Percentiles rank a stretch among this genome's conserved stretches.
Evolutionary conservation across 2,888 invertebrate species (phyloP).

Genomic region (Lamproptera curius): DNA sequence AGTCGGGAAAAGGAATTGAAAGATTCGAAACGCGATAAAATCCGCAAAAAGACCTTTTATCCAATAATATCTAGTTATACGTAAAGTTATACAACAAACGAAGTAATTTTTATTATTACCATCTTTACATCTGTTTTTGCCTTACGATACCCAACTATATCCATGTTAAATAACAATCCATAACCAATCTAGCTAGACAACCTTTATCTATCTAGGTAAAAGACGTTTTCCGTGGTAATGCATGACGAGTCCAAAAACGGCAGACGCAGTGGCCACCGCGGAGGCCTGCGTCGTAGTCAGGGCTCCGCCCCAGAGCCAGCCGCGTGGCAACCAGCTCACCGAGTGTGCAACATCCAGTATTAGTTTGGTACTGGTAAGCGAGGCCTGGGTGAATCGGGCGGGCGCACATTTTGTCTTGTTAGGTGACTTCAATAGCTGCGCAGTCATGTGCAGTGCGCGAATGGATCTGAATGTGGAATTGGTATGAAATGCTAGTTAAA

Average conservation of each 20-base stretch:
- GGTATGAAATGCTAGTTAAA: no score
- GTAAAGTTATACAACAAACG: neutral
- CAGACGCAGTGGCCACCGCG: slow-evolving; percentile 50
- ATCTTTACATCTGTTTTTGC: no score
- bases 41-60: no score
- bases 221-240: slow-evolving; percentile 57
- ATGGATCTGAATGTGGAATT: no score
- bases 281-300: slow-evolving; percentile 57
- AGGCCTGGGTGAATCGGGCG: slow-evolving; percentile 55
- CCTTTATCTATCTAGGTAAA: slow-evolving; percentile 27
- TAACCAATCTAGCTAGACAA: neutral
- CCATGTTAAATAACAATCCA: no score
- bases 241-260: slow-evolving; percentile 49
- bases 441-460: slow-evolving; percentile 46
- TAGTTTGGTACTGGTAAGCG: slow-evolving; percentile 55
- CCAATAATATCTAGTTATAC: neutral
- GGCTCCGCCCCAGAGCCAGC: slow-evolving; percentile 88
- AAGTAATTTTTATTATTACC: no score
- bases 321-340: slow-evolving; percentile 87
- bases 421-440: slow-evolving; percentile 39
- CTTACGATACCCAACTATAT: no score
- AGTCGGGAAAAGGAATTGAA: no score
- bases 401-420: slow-evolving; percentile 48
- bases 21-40: neutral
- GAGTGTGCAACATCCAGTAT: slow-evolving; percentile 86